Evolutionary conservation across 2,113 vertebrate species (phyloP).

Genomic region (Regulus satrapa): DNA sequence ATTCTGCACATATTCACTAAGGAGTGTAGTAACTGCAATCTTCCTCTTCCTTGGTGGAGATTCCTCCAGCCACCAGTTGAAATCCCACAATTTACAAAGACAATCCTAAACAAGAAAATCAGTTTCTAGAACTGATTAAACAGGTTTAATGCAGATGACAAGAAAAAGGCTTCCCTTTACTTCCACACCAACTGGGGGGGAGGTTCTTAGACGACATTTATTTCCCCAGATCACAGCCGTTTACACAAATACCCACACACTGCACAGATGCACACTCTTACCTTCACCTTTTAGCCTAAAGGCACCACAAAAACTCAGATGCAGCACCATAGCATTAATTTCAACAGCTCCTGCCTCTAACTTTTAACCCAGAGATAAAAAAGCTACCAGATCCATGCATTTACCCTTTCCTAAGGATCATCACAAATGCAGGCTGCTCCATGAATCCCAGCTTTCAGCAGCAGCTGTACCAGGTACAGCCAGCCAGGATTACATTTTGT

Average conservation of each 20-base stretch:
- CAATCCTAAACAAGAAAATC: neutral
- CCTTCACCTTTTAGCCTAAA: neutral
- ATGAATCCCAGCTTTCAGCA: neutral
- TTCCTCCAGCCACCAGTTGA: accelerated
- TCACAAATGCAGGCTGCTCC: neutral
- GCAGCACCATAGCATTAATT: neutral
- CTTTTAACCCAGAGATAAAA: neutral
- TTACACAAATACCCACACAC: neutral
- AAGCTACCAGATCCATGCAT: neutral
- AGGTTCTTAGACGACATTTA: neutral
- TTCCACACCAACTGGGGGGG: accelerated
- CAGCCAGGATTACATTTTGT: neutral
- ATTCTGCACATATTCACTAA: neutral
- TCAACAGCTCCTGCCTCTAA: neutral
- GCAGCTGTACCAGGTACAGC: neutral
- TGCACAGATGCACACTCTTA: neutral
- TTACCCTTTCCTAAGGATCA: neutral
- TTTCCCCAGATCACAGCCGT: neutral
- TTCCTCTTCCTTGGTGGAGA: neutral
- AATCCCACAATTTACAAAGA: neutral
- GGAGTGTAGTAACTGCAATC: accelerated
- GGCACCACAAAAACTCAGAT: neutral
- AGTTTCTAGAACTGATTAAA: neutral
- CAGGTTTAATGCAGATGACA: neutral
- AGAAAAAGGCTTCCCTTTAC: neutral